Percentiles rank a stretch among this genome's conserved stretches.
phyloP scores from a whole-genome alignment of 2,888 invertebrate species.

The Salpingus planirostris region DNA sequence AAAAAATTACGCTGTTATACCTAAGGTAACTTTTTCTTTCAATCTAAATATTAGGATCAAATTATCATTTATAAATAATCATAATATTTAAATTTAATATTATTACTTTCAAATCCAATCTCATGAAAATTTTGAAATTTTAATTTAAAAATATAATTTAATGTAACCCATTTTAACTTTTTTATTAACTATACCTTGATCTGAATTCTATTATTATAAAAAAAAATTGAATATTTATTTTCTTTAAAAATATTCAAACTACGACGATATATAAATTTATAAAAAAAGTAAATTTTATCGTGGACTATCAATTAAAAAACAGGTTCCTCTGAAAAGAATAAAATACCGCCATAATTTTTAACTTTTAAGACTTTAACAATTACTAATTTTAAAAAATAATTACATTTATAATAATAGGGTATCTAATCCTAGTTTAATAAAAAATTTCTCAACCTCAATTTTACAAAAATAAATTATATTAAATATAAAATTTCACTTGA shows the following conservation, averaged over 20 bases:
- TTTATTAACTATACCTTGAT: constrained; percentile 4
- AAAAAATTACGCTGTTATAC: constrained; percentile 79
- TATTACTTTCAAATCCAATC: constrained; percentile 6
- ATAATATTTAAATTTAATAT: constrained; percentile 1
- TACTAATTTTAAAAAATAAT: constrained; percentile 48
- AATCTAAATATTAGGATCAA: constrained; percentile 53
- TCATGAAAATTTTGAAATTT: constrained; percentile 3
- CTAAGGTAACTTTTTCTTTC: constrained; percentile 68
- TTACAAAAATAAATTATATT: constrained; percentile 18
- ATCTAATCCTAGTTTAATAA: constrained; percentile 58
- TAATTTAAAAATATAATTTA: constrained; percentile 1
- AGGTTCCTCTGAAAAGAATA: constrained; percentile 62
- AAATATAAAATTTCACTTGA: constrained; percentile 53
- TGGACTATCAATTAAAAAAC: constrained; percentile 60
- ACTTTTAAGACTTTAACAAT: constrained; percentile 53
- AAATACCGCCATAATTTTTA: constrained; percentile 63
- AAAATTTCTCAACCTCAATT: constrained; percentile 40
- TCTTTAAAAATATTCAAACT: constrained; percentile 35
- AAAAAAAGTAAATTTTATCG: constrained; percentile 48
- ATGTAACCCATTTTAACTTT: constrained; percentile 5
- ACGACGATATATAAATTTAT: constrained; percentile 41
- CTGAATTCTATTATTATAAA: constrained; percentile 2
- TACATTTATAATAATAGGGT: constrained; percentile 53
- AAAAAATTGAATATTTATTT: constrained; percentile 2
- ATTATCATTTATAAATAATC: constrained; percentile 38